Percentiles rank a stretch among this genome's conserved stretches.
Evolutionary conservation across 1,140 invertebrate species (phyloP).

Genomic region (Papilio machaon): DNA sequence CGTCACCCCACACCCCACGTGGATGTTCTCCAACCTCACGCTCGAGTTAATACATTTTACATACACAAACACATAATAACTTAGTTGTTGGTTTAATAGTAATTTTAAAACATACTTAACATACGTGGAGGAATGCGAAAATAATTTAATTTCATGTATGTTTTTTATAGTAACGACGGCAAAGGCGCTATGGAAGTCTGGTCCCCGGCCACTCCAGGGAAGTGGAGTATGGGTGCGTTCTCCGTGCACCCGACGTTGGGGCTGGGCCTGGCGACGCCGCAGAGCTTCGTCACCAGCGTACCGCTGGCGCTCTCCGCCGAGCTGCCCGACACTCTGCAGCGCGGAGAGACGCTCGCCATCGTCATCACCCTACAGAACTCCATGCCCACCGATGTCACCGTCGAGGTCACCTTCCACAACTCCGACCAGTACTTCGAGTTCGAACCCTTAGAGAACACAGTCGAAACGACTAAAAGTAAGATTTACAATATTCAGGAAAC

Average conservation of each 20-base stretch:
- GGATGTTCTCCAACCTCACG: constrained; percentile 92
- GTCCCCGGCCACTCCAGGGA: constrained; percentile 95
- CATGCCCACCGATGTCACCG: constrained; percentile 88
- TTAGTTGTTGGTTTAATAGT: neutral
- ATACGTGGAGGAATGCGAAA: neutral
- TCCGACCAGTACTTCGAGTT: constrained; percentile 92
- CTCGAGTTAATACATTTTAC: constrained; percentile 83
- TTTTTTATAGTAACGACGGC: constrained; percentile 76
- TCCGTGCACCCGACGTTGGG: constrained; percentile 93
- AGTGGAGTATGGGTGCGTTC: constrained; percentile 96
- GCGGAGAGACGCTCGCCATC: constrained; percentile 94
- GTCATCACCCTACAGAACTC: constrained; percentile 97
- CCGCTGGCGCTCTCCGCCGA: constrained; percentile 79
- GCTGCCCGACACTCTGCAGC: constrained; percentile 94
- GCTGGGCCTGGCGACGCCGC: constrained; percentile 89
- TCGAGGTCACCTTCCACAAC: constrained; percentile 93
- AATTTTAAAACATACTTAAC: neutral
- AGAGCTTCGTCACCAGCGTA: constrained; percentile 92
- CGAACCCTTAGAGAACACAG: constrained; percentile 82
- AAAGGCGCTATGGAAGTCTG: constrained; percentile 82
- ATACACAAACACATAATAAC: neutral
- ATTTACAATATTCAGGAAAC: neutral
- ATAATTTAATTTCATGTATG: neutral
- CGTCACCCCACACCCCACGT: constrained; percentile 88
- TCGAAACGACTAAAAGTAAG: constrained; percentile 79